phyloP scores from a whole-genome alignment of 2,888 invertebrate genomes.

The Ophion ventricosus region DNA sequence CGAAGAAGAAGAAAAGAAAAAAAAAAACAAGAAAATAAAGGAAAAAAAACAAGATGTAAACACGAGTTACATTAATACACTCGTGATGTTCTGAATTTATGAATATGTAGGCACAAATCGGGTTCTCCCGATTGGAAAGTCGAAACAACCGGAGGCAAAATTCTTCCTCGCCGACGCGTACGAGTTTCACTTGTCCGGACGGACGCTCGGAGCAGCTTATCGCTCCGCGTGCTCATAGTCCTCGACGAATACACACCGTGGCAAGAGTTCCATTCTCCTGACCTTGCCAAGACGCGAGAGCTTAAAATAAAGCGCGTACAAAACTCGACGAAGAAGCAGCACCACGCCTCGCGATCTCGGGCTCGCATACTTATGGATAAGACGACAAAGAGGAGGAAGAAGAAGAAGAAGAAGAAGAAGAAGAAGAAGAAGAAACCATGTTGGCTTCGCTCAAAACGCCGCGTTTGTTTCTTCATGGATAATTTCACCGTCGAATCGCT shows the following conservation, averaged over 20 bases:
- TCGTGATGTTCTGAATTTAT: constrained; percentile 11
- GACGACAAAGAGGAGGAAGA: no score
- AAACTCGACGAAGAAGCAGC: constrained; percentile 13
- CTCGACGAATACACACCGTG: constrained; percentile 7
- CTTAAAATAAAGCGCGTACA: constrained; percentile 61
- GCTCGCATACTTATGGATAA: constrained; percentile 25
- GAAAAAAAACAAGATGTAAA: neutral
- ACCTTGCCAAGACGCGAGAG: constrained; percentile 62
- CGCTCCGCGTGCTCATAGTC: constrained; percentile 10
- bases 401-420: constrained; percentile 7
- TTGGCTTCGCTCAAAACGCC: constrained; percentile 32
- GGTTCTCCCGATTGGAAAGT: constrained; percentile 47
- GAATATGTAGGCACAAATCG: constrained; percentile 12
- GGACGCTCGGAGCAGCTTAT: constrained; percentile 3
- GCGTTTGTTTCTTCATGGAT: constrained; percentile 48
- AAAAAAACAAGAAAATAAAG: constrained; percentile 14
- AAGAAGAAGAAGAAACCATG: constrained; percentile 23
- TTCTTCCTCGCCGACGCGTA: constrained; percentile 5
- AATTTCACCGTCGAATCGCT: constrained; percentile 56
- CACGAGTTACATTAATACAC: neutral
- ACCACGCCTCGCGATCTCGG: constrained; percentile 21
- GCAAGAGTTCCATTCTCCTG: constrained; percentile 47
- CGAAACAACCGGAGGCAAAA: constrained; percentile 28
- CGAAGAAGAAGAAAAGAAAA: neutral
- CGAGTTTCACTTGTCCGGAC: constrained; percentile 46